phyloP scores from a whole-genome alignment of 2,888 invertebrate genomes.

The Drosophila parthenogenetica region DNA sequence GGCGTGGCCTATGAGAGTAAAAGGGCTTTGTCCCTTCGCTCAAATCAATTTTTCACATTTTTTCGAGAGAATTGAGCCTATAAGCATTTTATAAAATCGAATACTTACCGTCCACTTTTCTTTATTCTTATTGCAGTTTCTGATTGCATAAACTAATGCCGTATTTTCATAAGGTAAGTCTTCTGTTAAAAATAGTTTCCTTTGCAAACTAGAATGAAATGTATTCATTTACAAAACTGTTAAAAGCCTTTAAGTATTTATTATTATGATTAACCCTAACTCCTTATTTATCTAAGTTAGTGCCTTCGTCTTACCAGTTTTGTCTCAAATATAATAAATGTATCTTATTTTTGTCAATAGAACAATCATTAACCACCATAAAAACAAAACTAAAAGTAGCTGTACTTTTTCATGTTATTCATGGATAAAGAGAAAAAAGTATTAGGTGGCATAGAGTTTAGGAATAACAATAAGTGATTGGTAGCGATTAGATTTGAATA shows the following conservation, averaged over 20 bases:
- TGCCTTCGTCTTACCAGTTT: too few relatives aligned
- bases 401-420: too few relatives aligned
- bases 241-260: too few relatives aligned
- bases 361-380: too few relatives aligned
- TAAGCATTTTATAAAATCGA: slow-evolving; percentile 14
- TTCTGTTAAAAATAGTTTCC: too few relatives aligned
- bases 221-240: too few relatives aligned
- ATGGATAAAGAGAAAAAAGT: neutral
- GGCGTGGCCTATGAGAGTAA: slow-evolving; percentile 42
- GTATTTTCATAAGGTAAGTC: slow-evolving; percentile 40
- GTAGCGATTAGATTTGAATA: neutral
- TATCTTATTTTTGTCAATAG: too few relatives aligned
- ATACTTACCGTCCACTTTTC: slow-evolving; percentile 35
- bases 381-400: too few relatives aligned
- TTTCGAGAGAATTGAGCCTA: neutral
- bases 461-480: neutral
- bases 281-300: too few relatives aligned
- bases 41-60: slow-evolving; percentile 3
- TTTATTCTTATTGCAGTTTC: slow-evolving; percentile 42
- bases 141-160: slow-evolving; percentile 19
- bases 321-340: too few relatives aligned
- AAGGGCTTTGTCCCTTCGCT: slow-evolving; percentile 4
- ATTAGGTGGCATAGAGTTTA: neutral
- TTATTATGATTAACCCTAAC: too few relatives aligned
- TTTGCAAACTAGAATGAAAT: too few relatives aligned